Conservation (phyloP, 1,140 invertebrate species). For the Drosophila varians region DNA sequence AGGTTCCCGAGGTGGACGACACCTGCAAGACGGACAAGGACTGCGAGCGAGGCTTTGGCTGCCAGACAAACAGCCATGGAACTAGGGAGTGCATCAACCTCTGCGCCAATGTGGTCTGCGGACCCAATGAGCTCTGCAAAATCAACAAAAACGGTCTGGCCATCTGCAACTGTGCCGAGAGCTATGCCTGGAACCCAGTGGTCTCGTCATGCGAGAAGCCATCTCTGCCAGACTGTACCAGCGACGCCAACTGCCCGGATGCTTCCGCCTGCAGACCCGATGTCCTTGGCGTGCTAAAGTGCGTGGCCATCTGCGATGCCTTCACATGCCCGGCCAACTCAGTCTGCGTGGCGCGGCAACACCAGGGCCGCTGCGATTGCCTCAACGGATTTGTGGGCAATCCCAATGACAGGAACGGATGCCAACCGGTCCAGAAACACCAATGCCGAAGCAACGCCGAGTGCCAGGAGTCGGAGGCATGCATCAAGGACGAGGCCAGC, state of each 20-base stretch:
- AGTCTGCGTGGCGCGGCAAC: conserved; percentile 89
- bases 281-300: conserved; percentile 93
- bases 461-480: conserved; percentile 91
- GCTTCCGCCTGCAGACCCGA: conserved; percentile 90
- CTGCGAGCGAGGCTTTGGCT: conserved; percentile 88
- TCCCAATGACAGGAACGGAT: conserved; percentile 94
- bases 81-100: conserved; percentile 89
- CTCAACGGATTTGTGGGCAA: conserved; percentile 92
- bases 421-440: conserved; percentile 88
- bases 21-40: conserved; percentile 89
- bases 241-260: conserved; percentile 89
- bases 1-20: conserved; percentile 83
- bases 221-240: conserved; percentile 90
- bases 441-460: conserved; percentile 91
- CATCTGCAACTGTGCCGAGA: conserved; percentile 90
- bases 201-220: conserved; percentile 92
- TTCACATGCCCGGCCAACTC: conserved; percentile 93
- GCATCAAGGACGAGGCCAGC: conserved; percentile 84
- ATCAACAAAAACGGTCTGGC: conserved; percentile 87
- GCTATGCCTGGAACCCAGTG: conserved; percentile 92
- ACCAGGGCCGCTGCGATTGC: conserved; percentile 92
- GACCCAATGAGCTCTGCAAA: conserved; percentile 91
- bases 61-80: conserved; percentile 86
- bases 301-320: conserved; percentile 89
- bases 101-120: conserved; percentile 91